Evolutionary conservation across 2,888 invertebrate genomes (phyloP).

Genomic region (Nomada goodeniana): DNA sequence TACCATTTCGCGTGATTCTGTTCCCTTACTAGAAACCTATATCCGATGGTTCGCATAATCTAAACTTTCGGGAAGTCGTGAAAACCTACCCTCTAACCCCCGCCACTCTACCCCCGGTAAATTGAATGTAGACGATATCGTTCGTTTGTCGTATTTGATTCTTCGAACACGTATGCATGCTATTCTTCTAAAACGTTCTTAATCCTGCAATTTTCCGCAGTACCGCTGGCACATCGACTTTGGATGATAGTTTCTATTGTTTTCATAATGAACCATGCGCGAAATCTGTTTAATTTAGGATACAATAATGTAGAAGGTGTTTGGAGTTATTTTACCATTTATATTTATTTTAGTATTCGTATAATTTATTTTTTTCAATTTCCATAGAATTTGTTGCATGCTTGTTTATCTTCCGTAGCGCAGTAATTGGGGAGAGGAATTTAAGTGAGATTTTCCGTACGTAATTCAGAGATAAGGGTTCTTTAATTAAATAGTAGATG

Average conservation of each 20-base stretch:
- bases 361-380: too few species aligned
- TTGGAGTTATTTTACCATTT: too few species aligned
- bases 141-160: conserved; percentile 29
- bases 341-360: too few species aligned
- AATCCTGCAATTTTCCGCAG: neutral
- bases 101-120: neutral
- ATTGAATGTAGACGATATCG: conserved; percentile 45
- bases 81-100: conserved; percentile 24
- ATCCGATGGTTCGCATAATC: conserved; percentile 42
- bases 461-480: neutral
- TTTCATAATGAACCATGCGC: too few species aligned
- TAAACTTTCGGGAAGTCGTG: conserved; percentile 55
- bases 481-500: neutral
- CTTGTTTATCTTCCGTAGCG: neutral
- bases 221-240: neutral
- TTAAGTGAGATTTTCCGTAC: neutral
- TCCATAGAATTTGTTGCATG: neutral
- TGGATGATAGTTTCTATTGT: neutral
- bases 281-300: too few species aligned
- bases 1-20: conserved; percentile 43
- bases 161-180: neutral
- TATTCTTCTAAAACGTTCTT: neutral
- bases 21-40: conserved; percentile 17
- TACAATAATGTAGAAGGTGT: too few species aligned
- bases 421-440: neutral